Conservation (phyloP, 1,140 invertebrate species). For the Brachionus koreanus region DNA sequence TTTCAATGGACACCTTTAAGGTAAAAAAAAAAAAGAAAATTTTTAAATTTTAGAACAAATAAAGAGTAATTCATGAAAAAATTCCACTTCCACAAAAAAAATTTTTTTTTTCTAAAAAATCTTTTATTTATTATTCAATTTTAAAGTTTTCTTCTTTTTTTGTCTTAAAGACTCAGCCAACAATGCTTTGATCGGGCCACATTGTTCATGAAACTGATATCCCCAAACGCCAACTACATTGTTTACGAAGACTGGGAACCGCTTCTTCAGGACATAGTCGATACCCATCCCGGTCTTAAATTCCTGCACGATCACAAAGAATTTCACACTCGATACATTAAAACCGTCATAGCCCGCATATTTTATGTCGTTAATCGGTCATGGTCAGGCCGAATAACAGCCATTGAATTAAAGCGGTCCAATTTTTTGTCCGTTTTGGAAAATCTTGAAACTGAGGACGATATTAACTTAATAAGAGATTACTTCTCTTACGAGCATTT, state of each 20-base stretch:
- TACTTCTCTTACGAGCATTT: slow-evolving; percentile 99
- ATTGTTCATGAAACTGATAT: slow-evolving; percentile 46
- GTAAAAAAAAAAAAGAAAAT: too few relatives aligned
- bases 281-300: slow-evolving; percentile 94
- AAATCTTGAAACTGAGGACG: slow-evolving; percentile 74
- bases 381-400: slow-evolving; percentile 87
- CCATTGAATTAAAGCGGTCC: slow-evolving; percentile 81
- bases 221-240: slow-evolving; percentile 59
- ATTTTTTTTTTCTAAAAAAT: too few relatives aligned
- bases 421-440: slow-evolving; percentile 70
- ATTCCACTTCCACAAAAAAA: too few relatives aligned
- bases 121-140: too few relatives aligned
- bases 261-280: slow-evolving; percentile 90
- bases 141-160: not conserved
- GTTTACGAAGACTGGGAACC: slow-evolving; percentile 76
- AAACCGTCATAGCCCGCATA: slow-evolving; percentile 93
- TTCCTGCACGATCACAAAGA: slow-evolving; percentile 94
- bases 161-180: slow-evolving; percentile 70
- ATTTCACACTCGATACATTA: slow-evolving; percentile 96
- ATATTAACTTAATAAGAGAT: slow-evolving; percentile 90
- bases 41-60: too few relatives aligned
- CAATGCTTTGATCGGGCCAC: slow-evolving; percentile 62
- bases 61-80: too few relatives aligned
- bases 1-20: too few relatives aligned
- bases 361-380: slow-evolving; percentile 96